Evolutionary conservation across 1,140 invertebrate species (phyloP).

Genomic region (Arion vulgaris): DNA sequence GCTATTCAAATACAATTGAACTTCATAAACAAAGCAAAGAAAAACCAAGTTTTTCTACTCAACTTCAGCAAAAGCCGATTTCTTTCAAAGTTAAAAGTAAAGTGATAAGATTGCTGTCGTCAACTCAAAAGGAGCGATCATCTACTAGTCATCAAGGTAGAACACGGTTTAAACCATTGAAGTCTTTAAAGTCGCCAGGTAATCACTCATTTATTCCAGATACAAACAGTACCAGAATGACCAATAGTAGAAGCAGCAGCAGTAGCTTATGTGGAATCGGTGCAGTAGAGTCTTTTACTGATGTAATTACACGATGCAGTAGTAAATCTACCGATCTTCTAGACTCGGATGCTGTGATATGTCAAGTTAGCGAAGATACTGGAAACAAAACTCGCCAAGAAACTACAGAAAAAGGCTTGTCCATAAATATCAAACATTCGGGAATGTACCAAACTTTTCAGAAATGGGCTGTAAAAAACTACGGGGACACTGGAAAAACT

Average conservation of each 20-base stretch:
- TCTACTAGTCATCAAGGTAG: neutral
- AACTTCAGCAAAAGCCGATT: neutral
- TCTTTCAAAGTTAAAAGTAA: neutral
- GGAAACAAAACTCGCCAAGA: neutral
- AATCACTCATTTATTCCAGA: neutral
- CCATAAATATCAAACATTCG: neutral
- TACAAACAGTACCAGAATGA: neutral
- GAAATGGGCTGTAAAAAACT: constrained; percentile 88
- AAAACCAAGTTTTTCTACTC: neutral
- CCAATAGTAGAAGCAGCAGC: neutral
- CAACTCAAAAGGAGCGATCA: neutral
- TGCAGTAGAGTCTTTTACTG: too few relatives aligned
- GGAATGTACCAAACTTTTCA: constrained; percentile 81
- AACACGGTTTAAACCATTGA: neutral
- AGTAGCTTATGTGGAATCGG: too few relatives aligned
- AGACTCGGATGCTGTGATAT: neutral
- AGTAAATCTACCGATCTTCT: neutral
- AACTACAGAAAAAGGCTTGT: neutral
- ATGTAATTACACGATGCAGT: too few relatives aligned
- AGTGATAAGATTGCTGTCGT: neutral
- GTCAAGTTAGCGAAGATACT: neutral
- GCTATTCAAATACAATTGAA: too few relatives aligned
- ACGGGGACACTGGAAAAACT: constrained; percentile 94
- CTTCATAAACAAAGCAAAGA: too few relatives aligned
- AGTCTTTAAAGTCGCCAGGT: neutral